Evolutionary conservation across 2,797 vertebrate genomes (phyloP).

Genomic region (Fratercula arctica): DNA sequence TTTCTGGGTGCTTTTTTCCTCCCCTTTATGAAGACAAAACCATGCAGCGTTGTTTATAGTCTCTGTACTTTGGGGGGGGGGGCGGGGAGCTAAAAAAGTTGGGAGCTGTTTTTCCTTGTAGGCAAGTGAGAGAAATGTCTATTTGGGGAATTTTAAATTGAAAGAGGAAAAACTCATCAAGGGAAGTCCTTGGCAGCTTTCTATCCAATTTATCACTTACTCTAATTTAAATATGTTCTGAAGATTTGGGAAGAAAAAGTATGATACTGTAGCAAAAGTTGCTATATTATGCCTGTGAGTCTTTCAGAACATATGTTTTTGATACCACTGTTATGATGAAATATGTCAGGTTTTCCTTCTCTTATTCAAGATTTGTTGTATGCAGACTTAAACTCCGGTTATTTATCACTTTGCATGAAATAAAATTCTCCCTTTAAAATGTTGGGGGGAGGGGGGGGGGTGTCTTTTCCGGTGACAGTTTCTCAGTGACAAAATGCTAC

Average conservation of each 20-base stretch:
- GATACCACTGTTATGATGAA: background rate
- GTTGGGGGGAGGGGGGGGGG: fast-evolving
- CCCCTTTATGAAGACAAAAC: fast-evolving
- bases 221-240: background rate
- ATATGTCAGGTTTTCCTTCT: background rate
- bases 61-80: background rate
- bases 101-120: background rate
- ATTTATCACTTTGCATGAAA: background rate
- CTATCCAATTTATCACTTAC: background rate
- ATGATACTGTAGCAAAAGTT: background rate
- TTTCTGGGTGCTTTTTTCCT: fast-evolving
- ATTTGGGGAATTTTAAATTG: background rate
- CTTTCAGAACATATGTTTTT: background rate
- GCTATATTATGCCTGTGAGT: background rate
- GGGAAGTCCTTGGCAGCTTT: background rate
- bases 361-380: background rate
- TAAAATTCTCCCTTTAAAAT: background rate
- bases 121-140: background rate
- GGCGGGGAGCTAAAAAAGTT: fast-evolving
- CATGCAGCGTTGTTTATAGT: fast-evolving
- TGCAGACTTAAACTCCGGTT: background rate
- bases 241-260: background rate
- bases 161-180: background rate
- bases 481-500: background rate
- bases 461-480: background rate